These are phyloP conservation scores for Euplexia lucipara DNA, from an alignment of 2,888 invertebrate species.

Conservation along the genomic window DNA sequence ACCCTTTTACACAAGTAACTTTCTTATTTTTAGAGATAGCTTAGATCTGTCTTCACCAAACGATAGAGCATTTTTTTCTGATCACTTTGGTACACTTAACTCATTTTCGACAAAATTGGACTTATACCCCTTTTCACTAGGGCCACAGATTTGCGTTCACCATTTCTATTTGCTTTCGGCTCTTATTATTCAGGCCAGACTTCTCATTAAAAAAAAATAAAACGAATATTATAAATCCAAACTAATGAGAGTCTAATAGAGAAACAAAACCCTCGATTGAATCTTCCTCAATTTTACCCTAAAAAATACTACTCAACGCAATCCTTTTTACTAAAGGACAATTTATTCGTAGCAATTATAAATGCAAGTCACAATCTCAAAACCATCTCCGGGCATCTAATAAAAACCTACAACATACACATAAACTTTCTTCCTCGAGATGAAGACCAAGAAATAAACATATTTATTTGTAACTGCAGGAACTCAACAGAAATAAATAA, in stretches of 20 bases:
- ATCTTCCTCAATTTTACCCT: background rate
- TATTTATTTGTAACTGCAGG: constrained; percentile 82
- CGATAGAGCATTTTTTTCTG: no score
- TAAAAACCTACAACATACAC: constrained; percentile 46
- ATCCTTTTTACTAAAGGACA: constrained; percentile 2
- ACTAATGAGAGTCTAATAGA: background rate
- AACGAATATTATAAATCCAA: no score
- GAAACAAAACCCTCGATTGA: background rate
- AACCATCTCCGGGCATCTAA: constrained; percentile 28
- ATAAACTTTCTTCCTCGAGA: constrained; percentile 61
- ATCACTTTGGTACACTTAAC: no score
- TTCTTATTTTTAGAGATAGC: no score
- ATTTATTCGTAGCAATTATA: constrained; percentile 34
- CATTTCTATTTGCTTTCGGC: background rate
- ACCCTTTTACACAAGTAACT: no score
- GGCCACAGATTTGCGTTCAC: background rate
- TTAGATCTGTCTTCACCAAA: no score
- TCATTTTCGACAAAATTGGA: no score
- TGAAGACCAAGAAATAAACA: constrained; percentile 66
- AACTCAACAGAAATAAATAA: constrained; percentile 87
- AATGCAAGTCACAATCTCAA: constrained; percentile 36
- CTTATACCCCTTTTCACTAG: no score
- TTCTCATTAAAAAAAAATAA: no score
- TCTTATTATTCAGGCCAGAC: no score
- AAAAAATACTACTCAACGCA: background rate